Conservation (phyloP, 2,113 vertebrate genomes). For the Ptychochromis oligacanthus region DNA sequence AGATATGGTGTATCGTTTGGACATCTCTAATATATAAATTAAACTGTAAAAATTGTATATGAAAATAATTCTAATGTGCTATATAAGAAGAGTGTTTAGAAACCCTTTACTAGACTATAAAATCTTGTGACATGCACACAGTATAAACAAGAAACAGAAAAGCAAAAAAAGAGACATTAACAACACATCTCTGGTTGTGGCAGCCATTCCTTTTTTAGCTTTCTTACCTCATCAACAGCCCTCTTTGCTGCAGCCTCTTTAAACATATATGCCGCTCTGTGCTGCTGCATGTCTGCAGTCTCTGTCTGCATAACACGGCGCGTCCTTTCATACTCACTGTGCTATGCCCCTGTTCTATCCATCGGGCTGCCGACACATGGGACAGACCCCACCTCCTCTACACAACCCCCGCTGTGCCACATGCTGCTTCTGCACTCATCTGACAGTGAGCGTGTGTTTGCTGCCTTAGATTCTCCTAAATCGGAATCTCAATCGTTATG, state of each 20-base stretch:
- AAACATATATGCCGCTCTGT: constrained; percentile 55
- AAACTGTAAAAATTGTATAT: not conserved
- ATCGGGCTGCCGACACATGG: constrained; percentile 65
- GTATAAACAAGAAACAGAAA: not conserved
- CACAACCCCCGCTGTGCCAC: constrained; percentile 50
- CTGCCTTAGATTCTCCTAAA: not conserved
- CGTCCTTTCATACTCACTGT: constrained; percentile 61
- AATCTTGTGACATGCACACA: not conserved
- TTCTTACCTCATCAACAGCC: constrained; percentile 62
- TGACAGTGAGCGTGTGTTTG: constrained; percentile 38
- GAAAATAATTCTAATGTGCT: not conserved
- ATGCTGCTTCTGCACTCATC: constrained; percentile 41
- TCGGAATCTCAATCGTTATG: not conserved
- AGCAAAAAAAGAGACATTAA: not conserved
- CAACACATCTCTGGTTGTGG: not conserved
- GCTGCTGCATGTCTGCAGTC: constrained; percentile 67
- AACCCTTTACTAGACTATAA: not conserved
- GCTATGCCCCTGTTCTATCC: constrained; percentile 65
- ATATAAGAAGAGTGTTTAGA: no score
- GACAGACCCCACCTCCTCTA: constrained; percentile 73
- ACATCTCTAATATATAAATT: not conserved
- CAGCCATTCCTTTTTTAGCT: not conserved
- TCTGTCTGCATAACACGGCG: constrained; percentile 53
- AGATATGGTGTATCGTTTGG: not conserved
- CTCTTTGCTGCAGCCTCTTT: constrained; percentile 61